These are phyloP conservation scores for Cryptus armator DNA, from an alignment of 2,888 invertebrate genomes.

Conservation along the genomic window DNA sequence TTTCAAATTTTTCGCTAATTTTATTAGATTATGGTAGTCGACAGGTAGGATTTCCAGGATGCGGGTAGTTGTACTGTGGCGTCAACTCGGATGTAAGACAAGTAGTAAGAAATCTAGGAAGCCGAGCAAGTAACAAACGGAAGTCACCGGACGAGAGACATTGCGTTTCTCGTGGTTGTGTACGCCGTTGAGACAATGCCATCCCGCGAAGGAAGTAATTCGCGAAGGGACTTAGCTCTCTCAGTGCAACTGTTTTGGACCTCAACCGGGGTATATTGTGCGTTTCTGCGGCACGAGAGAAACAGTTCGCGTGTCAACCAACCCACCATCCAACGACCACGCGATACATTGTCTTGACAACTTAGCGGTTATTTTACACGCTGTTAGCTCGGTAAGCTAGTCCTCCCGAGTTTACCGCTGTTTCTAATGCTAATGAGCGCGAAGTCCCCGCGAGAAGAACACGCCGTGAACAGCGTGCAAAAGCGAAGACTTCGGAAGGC, in stretches of 20 bases:
- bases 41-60: background rate
- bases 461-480: slow-evolving; percentile 18
- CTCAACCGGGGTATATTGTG: slow-evolving; percentile 33
- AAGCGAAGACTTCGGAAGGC: slow-evolving; percentile 9
- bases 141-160: slow-evolving; percentile 74
- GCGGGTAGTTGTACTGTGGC: slow-evolving; percentile 17
- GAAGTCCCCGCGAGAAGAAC: slow-evolving; percentile 39
- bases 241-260: slow-evolving; percentile 72
- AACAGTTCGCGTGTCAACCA: slow-evolving; percentile 47
- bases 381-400: slow-evolving; percentile 85
- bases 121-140: slow-evolving; percentile 67
- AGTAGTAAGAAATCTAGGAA: slow-evolving; percentile 42
- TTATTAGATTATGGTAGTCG: background rate
- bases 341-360: slow-evolving; percentile 83
- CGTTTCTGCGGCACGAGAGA: slow-evolving; percentile 22
- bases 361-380: slow-evolving; percentile 86
- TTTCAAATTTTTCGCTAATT: background rate
- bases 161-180: slow-evolving; percentile 62
- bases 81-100: slow-evolving; percentile 41
- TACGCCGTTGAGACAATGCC: slow-evolving; percentile 77
- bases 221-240: slow-evolving; percentile 77
- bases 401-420: slow-evolving; percentile 83
- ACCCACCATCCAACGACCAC: slow-evolving; percentile 41
- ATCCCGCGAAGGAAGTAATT: slow-evolving; percentile 78
- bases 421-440: slow-evolving; percentile 84